Conservation (phyloP, 2,797 vertebrate species). For the Hafferia zeledoni region DNA sequence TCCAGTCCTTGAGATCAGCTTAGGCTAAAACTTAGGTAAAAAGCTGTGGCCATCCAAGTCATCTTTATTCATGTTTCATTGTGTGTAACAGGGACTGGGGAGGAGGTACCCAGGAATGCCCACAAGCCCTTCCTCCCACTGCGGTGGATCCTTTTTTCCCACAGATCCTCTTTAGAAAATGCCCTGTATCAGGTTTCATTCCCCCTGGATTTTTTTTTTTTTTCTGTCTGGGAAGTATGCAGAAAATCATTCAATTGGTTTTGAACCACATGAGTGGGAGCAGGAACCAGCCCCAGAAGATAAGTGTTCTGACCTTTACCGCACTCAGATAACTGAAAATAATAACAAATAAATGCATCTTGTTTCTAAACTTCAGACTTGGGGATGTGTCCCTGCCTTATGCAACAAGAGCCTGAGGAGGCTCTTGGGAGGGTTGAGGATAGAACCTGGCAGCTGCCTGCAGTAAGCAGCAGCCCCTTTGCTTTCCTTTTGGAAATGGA, state of each 20-base stretch:
- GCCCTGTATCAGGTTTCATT: constrained; percentile 16
- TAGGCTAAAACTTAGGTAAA: not conserved
- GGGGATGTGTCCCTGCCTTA: not conserved
- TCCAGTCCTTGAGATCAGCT: not conserved
- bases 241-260: constrained; percentile 56
- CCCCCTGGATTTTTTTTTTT: constrained; percentile 28
- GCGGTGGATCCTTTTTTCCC: constrained; percentile 39
- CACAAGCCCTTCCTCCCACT: not conserved
- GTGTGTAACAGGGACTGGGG: not conserved
- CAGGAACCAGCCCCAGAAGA: constrained; percentile 40
- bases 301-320: constrained; percentile 59
- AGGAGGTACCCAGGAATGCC: constrained; percentile 26
- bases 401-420: not conserved
- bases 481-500: not conserved
- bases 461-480: not conserved
- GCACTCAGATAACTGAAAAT: constrained; percentile 45
- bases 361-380: constrained; percentile 30
- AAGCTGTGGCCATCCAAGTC: not conserved
- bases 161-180: constrained; percentile 39
- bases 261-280: constrained; percentile 56
- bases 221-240: constrained; percentile 38
- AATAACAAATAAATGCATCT: constrained; percentile 54
- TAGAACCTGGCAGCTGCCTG: not conserved
- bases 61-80: constrained; percentile 36
- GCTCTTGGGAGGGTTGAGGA: not conserved